Evolutionary conservation across 2,113 vertebrate species (phyloP).

Genomic region (Carettochelys insculpta): DNA sequence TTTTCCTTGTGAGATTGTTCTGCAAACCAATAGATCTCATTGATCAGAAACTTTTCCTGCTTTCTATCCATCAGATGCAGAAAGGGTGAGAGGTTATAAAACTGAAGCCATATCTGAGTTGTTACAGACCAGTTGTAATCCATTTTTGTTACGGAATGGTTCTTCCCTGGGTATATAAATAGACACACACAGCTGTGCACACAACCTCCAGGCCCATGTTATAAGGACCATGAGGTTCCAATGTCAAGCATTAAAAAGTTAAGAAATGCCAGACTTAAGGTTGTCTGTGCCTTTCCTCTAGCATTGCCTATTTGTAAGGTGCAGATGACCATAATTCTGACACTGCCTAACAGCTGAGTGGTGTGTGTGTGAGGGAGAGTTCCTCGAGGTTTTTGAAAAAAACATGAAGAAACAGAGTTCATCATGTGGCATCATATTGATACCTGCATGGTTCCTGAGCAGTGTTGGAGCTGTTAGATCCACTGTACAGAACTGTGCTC

Average conservation of each 20-base stretch:
- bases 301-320: neutral
- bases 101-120: neutral
- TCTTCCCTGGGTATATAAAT: neutral
- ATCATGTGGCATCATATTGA: no score
- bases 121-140: neutral
- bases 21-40: neutral
- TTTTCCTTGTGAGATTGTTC: neutral
- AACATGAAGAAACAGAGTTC: neutral
- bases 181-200: neutral
- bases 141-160: neutral
- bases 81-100: neutral
- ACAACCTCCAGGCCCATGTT: neutral
- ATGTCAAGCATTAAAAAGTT: neutral
- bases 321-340: neutral
- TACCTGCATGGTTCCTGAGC: no score
- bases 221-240: neutral
- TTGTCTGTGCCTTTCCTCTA: neutral
- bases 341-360: neutral
- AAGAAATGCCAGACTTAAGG: neutral
- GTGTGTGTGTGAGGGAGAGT: no score
- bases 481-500: no score
- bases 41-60: neutral
- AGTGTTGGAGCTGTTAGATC: no score
- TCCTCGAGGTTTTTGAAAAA: neutral
- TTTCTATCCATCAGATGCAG: fast-evolving